Conservation (phyloP, 2,888 invertebrate genomes). For the Nomada lathburiana region DNA sequence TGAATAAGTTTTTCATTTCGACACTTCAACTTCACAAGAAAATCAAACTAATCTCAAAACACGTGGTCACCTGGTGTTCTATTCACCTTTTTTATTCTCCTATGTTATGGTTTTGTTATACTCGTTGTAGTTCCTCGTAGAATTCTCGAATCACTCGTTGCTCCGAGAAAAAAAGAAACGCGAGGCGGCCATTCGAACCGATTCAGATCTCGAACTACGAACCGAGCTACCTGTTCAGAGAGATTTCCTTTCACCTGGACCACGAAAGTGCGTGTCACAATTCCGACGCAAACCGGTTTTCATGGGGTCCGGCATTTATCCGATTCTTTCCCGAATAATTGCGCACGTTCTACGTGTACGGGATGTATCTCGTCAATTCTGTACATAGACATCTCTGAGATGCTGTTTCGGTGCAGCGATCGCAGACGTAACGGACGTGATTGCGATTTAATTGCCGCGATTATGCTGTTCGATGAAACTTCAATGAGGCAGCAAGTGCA, state of each 20-base stretch:
- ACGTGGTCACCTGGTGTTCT: too few species aligned
- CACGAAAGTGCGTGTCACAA: background rate
- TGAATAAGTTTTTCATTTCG: too few species aligned
- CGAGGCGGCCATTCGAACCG: background rate
- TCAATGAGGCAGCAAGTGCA: background rate
- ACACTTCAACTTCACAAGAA: too few species aligned
- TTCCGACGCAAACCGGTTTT: constrained; percentile 20
- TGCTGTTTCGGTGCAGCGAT: background rate
- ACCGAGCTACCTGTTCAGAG: background rate
- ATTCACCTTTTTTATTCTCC: background rate
- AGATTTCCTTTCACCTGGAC: constrained; percentile 4
- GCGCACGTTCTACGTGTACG: too few species aligned
- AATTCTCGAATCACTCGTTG: constrained; percentile 9
- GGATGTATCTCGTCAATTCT: background rate
- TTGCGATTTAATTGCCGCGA: background rate
- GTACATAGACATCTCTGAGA: too few species aligned
- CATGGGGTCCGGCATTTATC: background rate
- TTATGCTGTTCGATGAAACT: constrained; percentile 3
- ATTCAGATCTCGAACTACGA: background rate
- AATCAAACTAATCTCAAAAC: too few species aligned
- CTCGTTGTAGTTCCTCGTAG: background rate
- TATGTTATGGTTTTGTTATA: too few species aligned
- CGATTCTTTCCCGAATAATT: too few species aligned
- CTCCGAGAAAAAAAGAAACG: background rate
- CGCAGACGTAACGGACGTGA: background rate